Conservation (phyloP, 2,797 vertebrate genomes). For the Helostoma temminkii region DNA sequence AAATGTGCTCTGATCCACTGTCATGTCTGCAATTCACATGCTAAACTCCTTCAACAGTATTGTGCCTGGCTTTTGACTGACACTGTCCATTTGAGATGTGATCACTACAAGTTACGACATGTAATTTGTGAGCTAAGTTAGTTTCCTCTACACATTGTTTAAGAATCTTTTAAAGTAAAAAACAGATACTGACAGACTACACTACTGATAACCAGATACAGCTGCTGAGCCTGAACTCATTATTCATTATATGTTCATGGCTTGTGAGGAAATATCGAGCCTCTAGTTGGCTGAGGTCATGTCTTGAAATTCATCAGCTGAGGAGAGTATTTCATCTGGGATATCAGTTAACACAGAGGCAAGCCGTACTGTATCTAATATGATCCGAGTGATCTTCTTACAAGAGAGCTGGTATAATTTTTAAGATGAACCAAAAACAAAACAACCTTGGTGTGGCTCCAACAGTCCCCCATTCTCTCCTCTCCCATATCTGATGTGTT, state of each 20-base stretch:
- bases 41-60: not conserved
- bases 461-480: slow-evolving; percentile 84
- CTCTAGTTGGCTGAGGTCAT: slow-evolving; percentile 51
- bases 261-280: slow-evolving; percentile 61
- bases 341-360: slow-evolving; percentile 14
- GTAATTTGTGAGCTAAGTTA: not conserved
- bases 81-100: not conserved
- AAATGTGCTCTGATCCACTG: not conserved
- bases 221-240: slow-evolving; percentile 59
- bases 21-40: not conserved
- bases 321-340: slow-evolving; percentile 28
- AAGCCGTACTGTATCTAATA: not conserved
- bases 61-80: not conserved
- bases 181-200: slow-evolving; percentile 17
- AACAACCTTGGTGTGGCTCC: slow-evolving; percentile 79
- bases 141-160: not conserved
- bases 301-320: slow-evolving; percentile 38
- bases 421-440: slow-evolving; percentile 4
- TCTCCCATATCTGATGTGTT: slow-evolving; percentile 75
- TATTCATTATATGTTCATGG: slow-evolving; percentile 52
- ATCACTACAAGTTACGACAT: not conserved
- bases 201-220: slow-evolving; percentile 66
- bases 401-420: not conserved
- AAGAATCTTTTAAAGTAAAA: slow-evolving; percentile 28
- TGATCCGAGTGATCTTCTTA: not conserved